phyloP scores from a whole-genome alignment of 2,113 vertebrate genomes.

The Pseudopipra pipra region DNA sequence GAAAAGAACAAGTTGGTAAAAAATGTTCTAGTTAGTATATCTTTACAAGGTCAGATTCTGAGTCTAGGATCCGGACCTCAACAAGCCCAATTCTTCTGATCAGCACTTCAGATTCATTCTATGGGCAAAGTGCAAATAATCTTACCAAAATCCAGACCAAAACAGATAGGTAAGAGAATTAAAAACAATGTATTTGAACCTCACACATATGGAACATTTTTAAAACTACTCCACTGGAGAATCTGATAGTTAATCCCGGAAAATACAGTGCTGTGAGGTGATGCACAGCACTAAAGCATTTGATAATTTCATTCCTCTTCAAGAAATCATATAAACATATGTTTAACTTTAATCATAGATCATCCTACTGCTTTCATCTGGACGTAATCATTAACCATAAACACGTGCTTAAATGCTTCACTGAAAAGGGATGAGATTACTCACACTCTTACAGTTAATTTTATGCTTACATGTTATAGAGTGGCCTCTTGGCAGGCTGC shows the following conservation, averaged over 20 bases:
- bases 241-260: neutral
- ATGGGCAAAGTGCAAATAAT: neutral
- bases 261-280: neutral
- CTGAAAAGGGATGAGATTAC: neutral
- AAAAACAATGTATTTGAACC: neutral
- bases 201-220: neutral
- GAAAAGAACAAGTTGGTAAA: neutral
- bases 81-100: neutral
- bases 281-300: neutral
- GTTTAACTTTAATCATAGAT: conserved; percentile 47
- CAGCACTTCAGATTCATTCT: neutral
- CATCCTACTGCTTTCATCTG: conserved; percentile 27
- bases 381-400: neutral
- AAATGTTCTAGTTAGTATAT: neutral
- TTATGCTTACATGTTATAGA: neutral
- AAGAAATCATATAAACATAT: conserved; percentile 14
- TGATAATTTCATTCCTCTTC: conserved; percentile 20
- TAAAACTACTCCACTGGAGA: neutral
- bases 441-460: neutral
- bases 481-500: neutral
- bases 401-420: neutral
- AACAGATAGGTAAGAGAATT: neutral
- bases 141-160: neutral
- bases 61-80: neutral
- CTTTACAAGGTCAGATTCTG: neutral